Conservation (phyloP, 2,113 vertebrate species). For the Axis porcinus region DNA sequence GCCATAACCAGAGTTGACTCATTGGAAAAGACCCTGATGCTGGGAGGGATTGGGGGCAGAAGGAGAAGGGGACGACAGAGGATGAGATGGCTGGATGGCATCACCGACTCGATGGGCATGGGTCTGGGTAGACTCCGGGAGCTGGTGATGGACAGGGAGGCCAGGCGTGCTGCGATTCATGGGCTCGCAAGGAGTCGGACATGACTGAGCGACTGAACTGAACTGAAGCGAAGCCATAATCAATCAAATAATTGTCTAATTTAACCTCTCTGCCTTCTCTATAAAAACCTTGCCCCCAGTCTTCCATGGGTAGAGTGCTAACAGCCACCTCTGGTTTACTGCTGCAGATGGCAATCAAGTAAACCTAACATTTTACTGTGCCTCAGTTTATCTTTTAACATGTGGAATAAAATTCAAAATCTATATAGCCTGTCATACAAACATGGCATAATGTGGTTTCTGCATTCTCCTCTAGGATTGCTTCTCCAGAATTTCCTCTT, state of each 20-base stretch:
- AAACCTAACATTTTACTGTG: neutral
- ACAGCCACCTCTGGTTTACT: neutral
- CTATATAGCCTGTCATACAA: neutral
- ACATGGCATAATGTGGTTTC: neutral
- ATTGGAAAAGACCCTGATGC: neutral
- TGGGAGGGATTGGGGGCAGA: neutral
- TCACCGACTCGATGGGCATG: fast-evolving
- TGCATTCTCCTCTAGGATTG: neutral
- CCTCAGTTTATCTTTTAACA: neutral
- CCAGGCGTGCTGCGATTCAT: neutral
- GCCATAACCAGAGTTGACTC: neutral
- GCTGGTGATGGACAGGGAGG: neutral
- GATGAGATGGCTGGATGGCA: neutral
- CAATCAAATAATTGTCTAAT: too few species aligned
- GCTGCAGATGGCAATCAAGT: neutral
- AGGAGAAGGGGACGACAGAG: neutral
- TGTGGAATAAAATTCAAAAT: neutral
- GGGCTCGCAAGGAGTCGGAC: fast-evolving
- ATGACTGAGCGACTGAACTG: neutral
- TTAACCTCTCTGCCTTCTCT: neutral
- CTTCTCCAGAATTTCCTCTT: neutral
- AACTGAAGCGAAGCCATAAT: neutral
- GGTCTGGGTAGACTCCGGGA: fast-evolving
- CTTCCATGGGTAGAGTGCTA: too few species aligned
- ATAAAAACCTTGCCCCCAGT: neutral